Conservation (phyloP, 2,888 invertebrate species). For the Apamea monoglypha region DNA sequence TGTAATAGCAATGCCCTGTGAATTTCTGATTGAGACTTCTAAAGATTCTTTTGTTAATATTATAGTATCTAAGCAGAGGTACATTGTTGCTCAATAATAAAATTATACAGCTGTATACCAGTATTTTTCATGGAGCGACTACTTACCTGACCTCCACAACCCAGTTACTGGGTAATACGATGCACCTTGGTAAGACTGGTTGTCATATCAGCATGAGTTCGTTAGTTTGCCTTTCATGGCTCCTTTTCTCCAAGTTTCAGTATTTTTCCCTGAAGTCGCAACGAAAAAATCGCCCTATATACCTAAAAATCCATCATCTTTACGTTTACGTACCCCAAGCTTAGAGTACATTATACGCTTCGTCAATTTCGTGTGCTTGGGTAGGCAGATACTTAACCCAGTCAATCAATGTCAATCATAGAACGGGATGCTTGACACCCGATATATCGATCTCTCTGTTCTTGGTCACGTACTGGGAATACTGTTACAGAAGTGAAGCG, state of each 20-base stretch:
- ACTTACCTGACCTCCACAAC: no score
- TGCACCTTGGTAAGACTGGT: no score
- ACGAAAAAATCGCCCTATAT: not conserved
- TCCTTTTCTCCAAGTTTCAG: not conserved
- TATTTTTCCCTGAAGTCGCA: not conserved
- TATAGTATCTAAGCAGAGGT: not conserved
- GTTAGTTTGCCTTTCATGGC: not conserved
- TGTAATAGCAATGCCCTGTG: constrained; percentile 42
- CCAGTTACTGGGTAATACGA: not conserved
- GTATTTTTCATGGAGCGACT: not conserved
- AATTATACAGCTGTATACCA: not conserved
- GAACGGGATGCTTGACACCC: constrained; percentile 42
- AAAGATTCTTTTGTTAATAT: constrained; percentile 6
- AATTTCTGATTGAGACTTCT: constrained; percentile 26
- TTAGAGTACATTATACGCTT: constrained; percentile 18
- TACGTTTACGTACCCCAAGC: not conserved
- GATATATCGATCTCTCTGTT: constrained; percentile 45
- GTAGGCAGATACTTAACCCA: constrained; percentile 42
- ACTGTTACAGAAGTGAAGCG: not conserved
- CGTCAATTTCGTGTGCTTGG: constrained; percentile 32
- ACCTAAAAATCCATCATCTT: not conserved
- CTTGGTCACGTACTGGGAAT: constrained; percentile 31
- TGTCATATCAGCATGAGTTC: not conserved
- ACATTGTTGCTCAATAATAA: not conserved
- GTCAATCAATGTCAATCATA: constrained; percentile 61